Conservation (phyloP, 2,113 vertebrate genomes). For the Poicephalus meyeri region DNA sequence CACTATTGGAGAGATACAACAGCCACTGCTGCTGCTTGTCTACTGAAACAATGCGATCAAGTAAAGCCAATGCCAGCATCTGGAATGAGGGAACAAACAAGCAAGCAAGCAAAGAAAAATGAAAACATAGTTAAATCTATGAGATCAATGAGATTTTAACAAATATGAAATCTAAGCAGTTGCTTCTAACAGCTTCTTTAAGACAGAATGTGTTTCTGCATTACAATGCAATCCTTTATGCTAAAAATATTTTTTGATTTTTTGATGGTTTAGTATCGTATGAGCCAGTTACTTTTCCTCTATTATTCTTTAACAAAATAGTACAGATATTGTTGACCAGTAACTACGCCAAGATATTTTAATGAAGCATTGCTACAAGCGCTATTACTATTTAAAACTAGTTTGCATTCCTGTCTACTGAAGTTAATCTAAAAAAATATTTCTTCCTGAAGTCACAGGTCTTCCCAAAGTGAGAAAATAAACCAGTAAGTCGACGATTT, state of each 20-base stretch:
- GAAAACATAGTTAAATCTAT: not conserved
- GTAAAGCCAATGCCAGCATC: conserved; percentile 93
- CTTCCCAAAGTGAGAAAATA: not conserved
- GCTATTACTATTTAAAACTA: not conserved
- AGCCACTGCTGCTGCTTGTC: conserved; percentile 96
- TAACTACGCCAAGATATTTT: not conserved
- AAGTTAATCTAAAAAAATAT: not conserved
- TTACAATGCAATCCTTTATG: not conserved
- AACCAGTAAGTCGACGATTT: not conserved
- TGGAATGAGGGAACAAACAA: conserved; percentile 25
- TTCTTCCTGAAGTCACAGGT: not conserved
- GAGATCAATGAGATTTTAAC: not conserved
- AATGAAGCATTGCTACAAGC: not conserved
- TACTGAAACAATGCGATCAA: conserved; percentile 91
- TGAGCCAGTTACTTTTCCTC: not conserved
- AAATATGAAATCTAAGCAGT: not conserved
- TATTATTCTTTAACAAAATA: not conserved
- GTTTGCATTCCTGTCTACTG: not conserved
- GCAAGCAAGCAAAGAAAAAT: not conserved
- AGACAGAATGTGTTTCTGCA: not conserved
- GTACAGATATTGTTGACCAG: not conserved
- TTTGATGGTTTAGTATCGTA: not conserved
- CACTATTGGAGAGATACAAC: conserved; percentile 92
- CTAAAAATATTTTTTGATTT: not conserved
- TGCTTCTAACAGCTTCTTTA: not conserved